phyloP scores from a whole-genome alignment of 2,797 vertebrate genomes.

The Distichodus sexfasciatus region DNA sequence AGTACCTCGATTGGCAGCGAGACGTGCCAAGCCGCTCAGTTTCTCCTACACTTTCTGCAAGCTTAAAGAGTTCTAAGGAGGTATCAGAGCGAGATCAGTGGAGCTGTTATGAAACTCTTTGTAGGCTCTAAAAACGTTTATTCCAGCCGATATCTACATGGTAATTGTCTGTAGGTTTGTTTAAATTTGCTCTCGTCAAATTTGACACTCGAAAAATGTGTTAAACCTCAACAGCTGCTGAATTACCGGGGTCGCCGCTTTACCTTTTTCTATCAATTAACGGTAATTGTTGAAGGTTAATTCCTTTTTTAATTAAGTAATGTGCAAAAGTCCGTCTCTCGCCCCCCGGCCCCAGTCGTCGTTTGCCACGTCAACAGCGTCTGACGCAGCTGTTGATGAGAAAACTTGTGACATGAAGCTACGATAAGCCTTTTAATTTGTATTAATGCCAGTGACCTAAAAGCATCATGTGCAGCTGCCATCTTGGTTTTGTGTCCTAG shows the following conservation, averaged over 20 bases:
- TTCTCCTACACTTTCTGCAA: conserved; percentile 33
- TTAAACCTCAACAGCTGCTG: background rate
- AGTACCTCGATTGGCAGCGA: conserved; percentile 44
- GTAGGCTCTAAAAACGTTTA: background rate
- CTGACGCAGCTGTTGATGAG: conserved; percentile 70
- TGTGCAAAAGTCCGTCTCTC: background rate
- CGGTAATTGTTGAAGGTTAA: background rate
- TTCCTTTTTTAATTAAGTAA: background rate
- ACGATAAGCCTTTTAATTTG: conserved; percentile 75
- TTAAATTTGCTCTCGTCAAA: too few relatives aligned
- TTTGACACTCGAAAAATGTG: background rate
- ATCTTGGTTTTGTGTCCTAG: conserved; percentile 76
- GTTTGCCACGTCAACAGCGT: conserved; percentile 53
- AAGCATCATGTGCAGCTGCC: conserved; percentile 69
- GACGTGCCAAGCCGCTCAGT: conserved; percentile 41
- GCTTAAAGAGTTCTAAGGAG: conserved; percentile 13
- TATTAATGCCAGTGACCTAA: conserved; percentile 75
- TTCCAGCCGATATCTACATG: background rate
- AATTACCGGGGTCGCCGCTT: background rate
- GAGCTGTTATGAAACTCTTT: background rate
- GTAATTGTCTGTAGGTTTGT: too few relatives aligned
- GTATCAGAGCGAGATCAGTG: conserved; percentile 29
- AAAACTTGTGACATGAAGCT: conserved; percentile 62
- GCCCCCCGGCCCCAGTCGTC: too few relatives aligned
- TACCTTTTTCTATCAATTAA: background rate